Percentiles rank a stretch among this genome's conserved stretches.
phyloP scores from a whole-genome alignment of 1,140 invertebrate genomes.

The Bombus terrestris region DNA sequence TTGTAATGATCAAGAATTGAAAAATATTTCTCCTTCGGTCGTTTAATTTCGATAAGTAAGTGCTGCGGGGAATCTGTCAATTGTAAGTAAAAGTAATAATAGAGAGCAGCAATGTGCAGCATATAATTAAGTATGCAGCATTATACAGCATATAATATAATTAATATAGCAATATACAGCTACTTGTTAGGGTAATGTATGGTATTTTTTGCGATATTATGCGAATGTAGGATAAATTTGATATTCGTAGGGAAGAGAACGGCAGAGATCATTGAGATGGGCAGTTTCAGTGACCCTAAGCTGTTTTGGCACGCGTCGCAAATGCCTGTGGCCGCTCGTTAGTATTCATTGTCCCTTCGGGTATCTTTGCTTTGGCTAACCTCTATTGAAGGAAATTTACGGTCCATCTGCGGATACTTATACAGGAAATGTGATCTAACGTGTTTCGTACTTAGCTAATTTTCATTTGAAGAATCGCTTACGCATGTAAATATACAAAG shows the following conservation, averaged over 20 bases:
- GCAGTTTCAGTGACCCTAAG: conserved; percentile 53
- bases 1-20: background rate
- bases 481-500: background rate
- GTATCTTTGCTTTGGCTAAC: background rate
- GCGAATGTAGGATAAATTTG: conserved; percentile 5
- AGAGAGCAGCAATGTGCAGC: too few relatives aligned
- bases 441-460: background rate
- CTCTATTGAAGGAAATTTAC: conserved; percentile 59
- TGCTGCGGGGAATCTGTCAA: too few relatives aligned
- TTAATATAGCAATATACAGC: too few relatives aligned
- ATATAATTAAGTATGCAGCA: too few relatives aligned
- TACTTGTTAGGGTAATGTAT: too few relatives aligned
- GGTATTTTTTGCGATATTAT: conserved; percentile 21
- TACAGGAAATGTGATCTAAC: background rate
- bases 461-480: background rate
- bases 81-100: too few relatives aligned
- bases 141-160: too few relatives aligned
- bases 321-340: conserved; percentile 59
- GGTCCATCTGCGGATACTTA: conserved; percentile 47
- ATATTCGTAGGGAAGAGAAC: background rate
- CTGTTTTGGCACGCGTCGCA: conserved; percentile 72
- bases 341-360: conserved; percentile 66
- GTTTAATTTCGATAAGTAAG: too few relatives aligned
- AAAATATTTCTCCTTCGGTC: too few relatives aligned
- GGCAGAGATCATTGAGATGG: conserved; percentile 28